A percentile compares a stretch with the other conserved stretches of the same genome.
phyloP scores from a whole-genome alignment of 2,113 vertebrate genomes.

The Limnothrissa miodon region DNA sequence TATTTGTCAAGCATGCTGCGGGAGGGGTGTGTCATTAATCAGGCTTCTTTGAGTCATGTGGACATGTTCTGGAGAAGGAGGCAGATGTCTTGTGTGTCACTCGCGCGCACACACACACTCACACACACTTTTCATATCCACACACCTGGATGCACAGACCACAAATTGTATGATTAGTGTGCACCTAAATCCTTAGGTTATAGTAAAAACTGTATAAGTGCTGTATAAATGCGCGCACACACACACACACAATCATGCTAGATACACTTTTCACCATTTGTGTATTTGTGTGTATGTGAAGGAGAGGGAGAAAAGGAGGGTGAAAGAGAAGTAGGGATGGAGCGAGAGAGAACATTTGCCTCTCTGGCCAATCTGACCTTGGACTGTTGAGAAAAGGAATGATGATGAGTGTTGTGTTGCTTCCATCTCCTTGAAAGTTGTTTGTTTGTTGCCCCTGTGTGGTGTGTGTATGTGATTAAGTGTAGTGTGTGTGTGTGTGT shows the following conservation, averaged over 20 bases:
- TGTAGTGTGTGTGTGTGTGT: neutral
- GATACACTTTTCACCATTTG: neutral
- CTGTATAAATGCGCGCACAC: too few relatives aligned
- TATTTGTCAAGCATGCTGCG: neutral
- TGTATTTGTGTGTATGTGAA: neutral
- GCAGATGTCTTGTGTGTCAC: neutral
- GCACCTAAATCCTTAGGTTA: too few relatives aligned
- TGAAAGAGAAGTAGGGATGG: too few relatives aligned
- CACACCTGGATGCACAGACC: too few relatives aligned
- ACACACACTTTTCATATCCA: too few relatives aligned
- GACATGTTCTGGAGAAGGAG: neutral
- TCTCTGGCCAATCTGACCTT: neutral
- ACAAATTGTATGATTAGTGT: too few relatives aligned
- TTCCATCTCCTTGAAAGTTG: neutral
- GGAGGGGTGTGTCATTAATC: neutral
- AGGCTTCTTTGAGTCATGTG: neutral
- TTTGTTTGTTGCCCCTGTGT: neutral
- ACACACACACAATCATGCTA: neutral
- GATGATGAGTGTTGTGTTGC: neutral
- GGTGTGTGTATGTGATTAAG: neutral
- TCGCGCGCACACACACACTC: neutral
- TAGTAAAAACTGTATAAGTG: too few relatives aligned
- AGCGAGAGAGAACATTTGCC: neutral
- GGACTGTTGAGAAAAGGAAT: neutral
- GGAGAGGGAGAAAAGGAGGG: neutral